Evolutionary conservation across 2,888 invertebrate species (phyloP), one percentile per base, ranked within the genome.

Genomic region (Catocala fraxini): DNA sequence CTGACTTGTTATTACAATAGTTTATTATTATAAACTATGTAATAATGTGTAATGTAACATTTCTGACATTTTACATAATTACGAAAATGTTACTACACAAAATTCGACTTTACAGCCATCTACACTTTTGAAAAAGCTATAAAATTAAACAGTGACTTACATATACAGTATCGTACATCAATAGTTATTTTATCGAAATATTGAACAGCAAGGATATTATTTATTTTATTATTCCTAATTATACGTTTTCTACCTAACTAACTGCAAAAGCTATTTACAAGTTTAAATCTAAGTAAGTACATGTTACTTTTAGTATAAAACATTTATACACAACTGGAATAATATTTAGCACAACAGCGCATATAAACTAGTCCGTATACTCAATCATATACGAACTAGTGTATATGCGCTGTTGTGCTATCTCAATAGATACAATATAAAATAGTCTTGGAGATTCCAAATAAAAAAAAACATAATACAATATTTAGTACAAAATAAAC

Each of bases 221-320:
- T 60, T 56, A 48, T 63, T 60, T 56, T 75, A 72, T 13, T 7
- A 57, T 55, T 52, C 34, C 33, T 56, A 65, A 51, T 59, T 59
- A 59, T 63, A 69, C 60, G 63, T 68, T 66, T 60, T 62, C 59
- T 68, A 59, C 64, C 67, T 39, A 39, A 60, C 59, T 72, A 67
- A 59, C 69, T 80, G 75, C 67, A 71, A 67, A 79, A 81, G 78
- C 77, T 74, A 75, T 80, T 68, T 79, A 79, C 74, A 77, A 56
- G 12, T 60, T 67, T 67, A 68, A 55, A 43, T 51, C 33, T 73
- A 68, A 68, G 60, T 81, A 81, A 81, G 80, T 81, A 81, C 78
- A 61, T 63, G 12, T 63, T 63, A 48, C 12, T 55, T 61, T 63
- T 48, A 63, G 54, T 64, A 67, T 71, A 67, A 73, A 73, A 75